Evolutionary conservation across 2,113 vertebrate genomes (phyloP), one percentile per base, ranked within the genome.

Genomic region (Emberiza fucata): DNA sequence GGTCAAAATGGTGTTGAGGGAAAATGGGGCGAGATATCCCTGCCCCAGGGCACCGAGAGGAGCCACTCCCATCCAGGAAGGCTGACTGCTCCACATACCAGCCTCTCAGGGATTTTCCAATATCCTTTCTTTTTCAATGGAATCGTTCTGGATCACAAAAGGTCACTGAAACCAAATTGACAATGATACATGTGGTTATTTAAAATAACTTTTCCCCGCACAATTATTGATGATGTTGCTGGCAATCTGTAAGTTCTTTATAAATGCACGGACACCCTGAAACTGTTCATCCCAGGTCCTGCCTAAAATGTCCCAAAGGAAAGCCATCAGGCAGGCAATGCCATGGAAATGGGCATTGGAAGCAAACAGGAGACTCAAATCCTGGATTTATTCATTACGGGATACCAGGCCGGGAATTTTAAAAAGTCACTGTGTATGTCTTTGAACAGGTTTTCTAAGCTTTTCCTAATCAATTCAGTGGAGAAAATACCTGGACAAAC

Each of bases 131-230:
- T 92, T 44, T 33, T 19, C 70, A 73, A 3, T 56, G 72, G 65
- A 80, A 73, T 88, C 48, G 61, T 79, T 95, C 94, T 90, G 88
- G 72, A 95, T 84, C 88, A 68, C 85, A 80, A 96, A 97, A 97
- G 73, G 75, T 94, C 92, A 92, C 54, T 19, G 29, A 97, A 87
- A 88, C 77, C 73, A 86, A 95, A 94, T 12, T 81, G 93, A 92
- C 60, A 95, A 56, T 35, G 81, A 96, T 28, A 54, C 14, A 87
- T 78, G 76, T 81, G 89, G 91, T 45, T 50, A 59, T 90, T 94
- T 82, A 92, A 94, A 93, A 45, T 33, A 93, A 81, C 81, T 96
- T 66, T 68, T 82, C 88, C 92, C 83, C 53, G 48, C 86, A 31
- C 40, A 72, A 42, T 45, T 87, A 90, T 60, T 92, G 93, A 92